Evolutionary conservation across 2,888 invertebrate genomes (phyloP).

Genomic region (Leptinotarsa haldemani): DNA sequence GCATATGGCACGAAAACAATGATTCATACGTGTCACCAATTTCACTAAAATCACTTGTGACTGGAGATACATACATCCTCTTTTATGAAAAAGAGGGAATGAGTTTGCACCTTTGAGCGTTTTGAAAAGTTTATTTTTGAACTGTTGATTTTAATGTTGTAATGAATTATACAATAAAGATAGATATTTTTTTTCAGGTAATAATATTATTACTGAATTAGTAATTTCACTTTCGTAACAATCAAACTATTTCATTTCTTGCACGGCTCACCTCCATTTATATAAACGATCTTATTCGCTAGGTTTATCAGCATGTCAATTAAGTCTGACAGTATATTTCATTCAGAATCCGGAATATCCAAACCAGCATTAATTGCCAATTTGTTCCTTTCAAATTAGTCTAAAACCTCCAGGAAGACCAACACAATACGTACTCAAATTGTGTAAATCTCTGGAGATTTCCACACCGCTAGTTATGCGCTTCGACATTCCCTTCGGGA

Average conservation of each 20-base stretch:
- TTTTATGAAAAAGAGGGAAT: too few species aligned
- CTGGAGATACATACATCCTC: too few species aligned
- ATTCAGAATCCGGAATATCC: background rate
- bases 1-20: too few species aligned
- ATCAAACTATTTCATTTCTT: background rate
- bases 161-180: too few species aligned
- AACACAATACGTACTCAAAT: conserved; percentile 15
- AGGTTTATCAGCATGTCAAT: background rate
- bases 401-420: conserved; percentile 18
- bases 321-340: background rate
- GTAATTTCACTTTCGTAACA: background rate
- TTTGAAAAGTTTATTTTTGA: too few species aligned
- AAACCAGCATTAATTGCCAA: conserved; percentile 28
- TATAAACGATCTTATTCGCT: background rate
- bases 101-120: too few species aligned
- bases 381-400: conserved; percentile 35
- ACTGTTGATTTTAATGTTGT: too few species aligned
- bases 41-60: too few species aligned
- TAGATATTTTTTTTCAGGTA: too few species aligned
- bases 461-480: background rate
- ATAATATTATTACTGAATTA: background rate
- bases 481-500: background rate
- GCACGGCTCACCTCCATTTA: background rate
- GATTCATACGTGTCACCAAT: too few species aligned
- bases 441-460: conserved; percentile 10